phyloP scores from a whole-genome alignment of 2,113 vertebrate genomes.

The Sinocyclocheilus maitianheensis region DNA sequence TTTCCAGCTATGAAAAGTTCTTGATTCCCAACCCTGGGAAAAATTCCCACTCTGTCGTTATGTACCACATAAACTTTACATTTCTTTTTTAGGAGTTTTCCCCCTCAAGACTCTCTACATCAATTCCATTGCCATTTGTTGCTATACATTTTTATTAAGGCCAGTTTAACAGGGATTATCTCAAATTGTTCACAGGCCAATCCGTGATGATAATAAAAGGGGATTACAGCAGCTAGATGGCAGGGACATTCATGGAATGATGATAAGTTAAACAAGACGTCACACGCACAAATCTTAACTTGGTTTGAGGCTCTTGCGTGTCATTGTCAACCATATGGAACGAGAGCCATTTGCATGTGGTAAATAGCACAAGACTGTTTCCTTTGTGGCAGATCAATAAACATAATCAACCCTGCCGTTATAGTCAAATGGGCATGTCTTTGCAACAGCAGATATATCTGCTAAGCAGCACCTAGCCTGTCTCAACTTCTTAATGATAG shows the following conservation, averaged over 20 bases:
- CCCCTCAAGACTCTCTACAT: neutral
- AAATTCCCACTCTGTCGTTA: neutral
- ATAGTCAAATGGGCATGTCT: constrained; percentile 46
- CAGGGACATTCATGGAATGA: neutral
- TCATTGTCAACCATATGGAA: constrained; percentile 14
- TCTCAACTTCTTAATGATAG: constrained; percentile 45
- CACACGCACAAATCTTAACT: neutral
- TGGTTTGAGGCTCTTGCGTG: neutral
- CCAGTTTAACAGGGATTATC: constrained; percentile 44
- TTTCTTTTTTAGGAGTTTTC: neutral
- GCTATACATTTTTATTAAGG: constrained; percentile 35
- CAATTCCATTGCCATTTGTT: neutral
- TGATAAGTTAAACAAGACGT: constrained; percentile 28
- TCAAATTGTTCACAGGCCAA: constrained; percentile 35
- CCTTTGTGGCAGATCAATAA: constrained; percentile 38
- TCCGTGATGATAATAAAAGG: constrained; percentile 34
- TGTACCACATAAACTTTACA: neutral
- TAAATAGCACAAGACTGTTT: constrained; percentile 17
- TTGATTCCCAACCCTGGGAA: neutral
- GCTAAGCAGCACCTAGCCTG: constrained; percentile 34
- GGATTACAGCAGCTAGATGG: constrained; percentile 39
- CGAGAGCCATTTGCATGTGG: constrained; percentile 8
- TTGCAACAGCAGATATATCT: constrained; percentile 44
- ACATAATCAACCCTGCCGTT: constrained; percentile 33
- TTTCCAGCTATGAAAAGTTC: neutral